Conservation (phyloP, 2,797 vertebrate species). For the Rhinella marina region DNA sequence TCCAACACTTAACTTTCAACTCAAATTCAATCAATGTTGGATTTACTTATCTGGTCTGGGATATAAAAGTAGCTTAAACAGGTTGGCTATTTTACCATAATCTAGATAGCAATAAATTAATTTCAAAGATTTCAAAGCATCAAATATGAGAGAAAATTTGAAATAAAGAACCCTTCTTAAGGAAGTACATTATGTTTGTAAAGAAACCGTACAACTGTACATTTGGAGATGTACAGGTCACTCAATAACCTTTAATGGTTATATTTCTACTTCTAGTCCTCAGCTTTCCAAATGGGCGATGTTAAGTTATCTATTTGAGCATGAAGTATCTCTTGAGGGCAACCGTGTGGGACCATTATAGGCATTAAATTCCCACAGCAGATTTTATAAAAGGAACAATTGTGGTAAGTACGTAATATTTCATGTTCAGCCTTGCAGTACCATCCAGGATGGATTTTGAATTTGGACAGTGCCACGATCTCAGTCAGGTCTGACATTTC, state of each 20-base stretch:
- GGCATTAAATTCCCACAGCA: too few species aligned
- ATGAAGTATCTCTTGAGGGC: not conserved
- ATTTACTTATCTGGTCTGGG: not conserved
- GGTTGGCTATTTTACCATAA: too few species aligned
- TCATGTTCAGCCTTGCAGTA: too few species aligned
- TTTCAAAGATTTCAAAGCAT: too few species aligned
- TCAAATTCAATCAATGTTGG: not conserved
- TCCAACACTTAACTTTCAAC: not conserved
- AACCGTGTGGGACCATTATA: not conserved
- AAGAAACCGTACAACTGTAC: not conserved
- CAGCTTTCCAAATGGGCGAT: not conserved
- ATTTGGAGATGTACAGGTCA: not conserved
- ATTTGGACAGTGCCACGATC: too few species aligned
- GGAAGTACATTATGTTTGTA: not conserved
- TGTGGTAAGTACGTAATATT: too few species aligned
- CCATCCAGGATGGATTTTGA: too few species aligned
- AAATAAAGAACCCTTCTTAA: not conserved
- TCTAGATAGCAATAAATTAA: too few species aligned
- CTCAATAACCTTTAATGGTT: not conserved
- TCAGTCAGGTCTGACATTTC: too few species aligned
- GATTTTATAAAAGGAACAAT: too few species aligned
- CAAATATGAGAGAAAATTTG: too few species aligned
- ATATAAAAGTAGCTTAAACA: not conserved
- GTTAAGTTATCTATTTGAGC: not conserved
- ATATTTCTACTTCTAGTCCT: not conserved